Percentiles rank a stretch among this genome's conserved stretches.
Conservation (phyloP, 2,113 vertebrate species). For the Acrocephalus kingi region DNA sequence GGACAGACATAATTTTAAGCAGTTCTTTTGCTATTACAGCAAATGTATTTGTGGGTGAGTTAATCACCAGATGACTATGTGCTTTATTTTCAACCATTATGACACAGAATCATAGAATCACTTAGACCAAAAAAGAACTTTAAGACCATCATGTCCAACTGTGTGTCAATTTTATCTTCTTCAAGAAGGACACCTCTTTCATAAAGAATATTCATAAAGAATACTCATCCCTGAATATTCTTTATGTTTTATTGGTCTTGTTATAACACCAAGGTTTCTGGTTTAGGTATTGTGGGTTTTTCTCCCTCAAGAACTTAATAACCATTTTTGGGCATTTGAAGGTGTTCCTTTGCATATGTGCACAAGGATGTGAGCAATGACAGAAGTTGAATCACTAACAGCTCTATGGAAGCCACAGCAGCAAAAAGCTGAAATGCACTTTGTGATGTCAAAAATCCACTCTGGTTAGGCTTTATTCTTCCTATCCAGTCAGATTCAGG, state of each 20-base stretch:
- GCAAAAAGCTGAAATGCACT: neutral
- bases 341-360: neutral
- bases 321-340: neutral
- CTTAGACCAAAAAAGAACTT: neutral
- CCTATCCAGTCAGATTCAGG: neutral
- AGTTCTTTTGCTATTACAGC: neutral
- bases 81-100: neutral
- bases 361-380: neutral
- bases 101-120: neutral
- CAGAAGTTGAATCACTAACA: neutral
- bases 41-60: neutral
- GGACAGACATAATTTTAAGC: neutral
- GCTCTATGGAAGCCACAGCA: neutral
- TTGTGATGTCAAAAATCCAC: neutral
- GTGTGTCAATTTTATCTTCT: neutral
- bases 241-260: neutral
- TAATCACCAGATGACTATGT: neutral
- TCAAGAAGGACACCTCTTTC: neutral
- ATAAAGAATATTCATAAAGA: too few relatives aligned
- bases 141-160: neutral
- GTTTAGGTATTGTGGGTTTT: neutral
- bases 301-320: neutral
- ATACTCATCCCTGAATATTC: neutral
- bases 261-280: neutral
- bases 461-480: neutral